Evolutionary conservation across 2,888 invertebrate genomes (phyloP).

Genomic region (Tolmerus cingulatus): DNA sequence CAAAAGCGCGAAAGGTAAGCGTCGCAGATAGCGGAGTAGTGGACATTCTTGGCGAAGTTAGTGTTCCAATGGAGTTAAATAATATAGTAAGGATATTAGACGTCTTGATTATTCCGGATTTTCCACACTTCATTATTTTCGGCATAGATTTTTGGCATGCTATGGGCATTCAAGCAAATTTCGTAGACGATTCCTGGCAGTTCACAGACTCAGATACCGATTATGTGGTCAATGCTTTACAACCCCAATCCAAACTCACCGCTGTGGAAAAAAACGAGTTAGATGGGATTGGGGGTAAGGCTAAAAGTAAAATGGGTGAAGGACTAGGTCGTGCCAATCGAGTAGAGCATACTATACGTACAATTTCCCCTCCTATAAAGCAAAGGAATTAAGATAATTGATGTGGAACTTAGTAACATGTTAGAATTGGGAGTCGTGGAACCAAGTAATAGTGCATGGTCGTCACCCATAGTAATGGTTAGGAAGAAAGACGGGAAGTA

Average conservation of each 20-base stretch:
- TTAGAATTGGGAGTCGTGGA: background rate
- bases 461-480: background rate
- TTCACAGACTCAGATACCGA: background rate
- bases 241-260: background rate
- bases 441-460: background rate
- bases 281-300: background rate
- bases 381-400: background rate
- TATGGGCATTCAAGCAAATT: background rate
- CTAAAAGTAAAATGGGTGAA: background rate
- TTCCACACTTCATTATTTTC: background rate
- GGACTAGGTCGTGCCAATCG: background rate
- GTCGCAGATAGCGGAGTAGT: background rate
- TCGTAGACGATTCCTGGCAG: background rate
- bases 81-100: background rate
- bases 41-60: background rate
- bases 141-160: background rate
- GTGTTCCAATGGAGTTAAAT: background rate
- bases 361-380: background rate
- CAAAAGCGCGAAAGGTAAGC: background rate
- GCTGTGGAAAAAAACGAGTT: background rate
- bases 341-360: background rate
- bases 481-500: background rate
- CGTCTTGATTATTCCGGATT: background rate
- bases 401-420: background rate
- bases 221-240: background rate